These are phyloP conservation scores for Saccopteryx leptura DNA, from an alignment of 2,113 vertebrate species.

Conservation along the genomic window DNA sequence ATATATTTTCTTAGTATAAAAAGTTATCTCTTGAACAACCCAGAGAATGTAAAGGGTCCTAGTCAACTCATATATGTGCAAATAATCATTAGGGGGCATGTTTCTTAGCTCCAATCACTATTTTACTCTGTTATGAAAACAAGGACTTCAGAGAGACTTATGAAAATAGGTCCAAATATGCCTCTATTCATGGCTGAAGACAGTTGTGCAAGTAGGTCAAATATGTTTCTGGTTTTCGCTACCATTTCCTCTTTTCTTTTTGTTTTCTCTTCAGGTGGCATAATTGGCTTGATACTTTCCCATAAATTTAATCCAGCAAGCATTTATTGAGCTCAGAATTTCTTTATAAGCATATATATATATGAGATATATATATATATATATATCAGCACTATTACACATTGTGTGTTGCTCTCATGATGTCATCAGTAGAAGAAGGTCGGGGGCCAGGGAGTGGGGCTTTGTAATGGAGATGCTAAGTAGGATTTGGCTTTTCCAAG, in stretches of 20 bases:
- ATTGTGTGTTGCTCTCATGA: background rate
- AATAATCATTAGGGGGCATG: background rate
- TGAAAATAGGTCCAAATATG: constrained; percentile 19
- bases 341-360: background rate
- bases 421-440: background rate
- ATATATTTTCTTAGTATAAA: constrained; percentile 35
- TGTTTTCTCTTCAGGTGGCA: background rate
- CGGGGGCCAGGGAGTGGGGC: background rate
- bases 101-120: background rate
- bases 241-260: background rate
- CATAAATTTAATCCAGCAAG: constrained; percentile 42
- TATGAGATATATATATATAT: background rate
- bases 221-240: background rate
- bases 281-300: background rate
- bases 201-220: constrained; percentile 25
- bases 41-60: background rate
- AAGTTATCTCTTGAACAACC: background rate
- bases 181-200: background rate
- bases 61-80: background rate
- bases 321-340: constrained; percentile 21
- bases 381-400: background rate
- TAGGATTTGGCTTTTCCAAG: background rate
- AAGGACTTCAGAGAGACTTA: constrained; percentile 2
- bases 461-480: background rate
- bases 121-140: background rate